A percentile compares a stretch with the other conserved stretches of the same genome.
Conservation (phyloP, 2,797 vertebrate genomes). For the Centropyge bicolor region DNA sequence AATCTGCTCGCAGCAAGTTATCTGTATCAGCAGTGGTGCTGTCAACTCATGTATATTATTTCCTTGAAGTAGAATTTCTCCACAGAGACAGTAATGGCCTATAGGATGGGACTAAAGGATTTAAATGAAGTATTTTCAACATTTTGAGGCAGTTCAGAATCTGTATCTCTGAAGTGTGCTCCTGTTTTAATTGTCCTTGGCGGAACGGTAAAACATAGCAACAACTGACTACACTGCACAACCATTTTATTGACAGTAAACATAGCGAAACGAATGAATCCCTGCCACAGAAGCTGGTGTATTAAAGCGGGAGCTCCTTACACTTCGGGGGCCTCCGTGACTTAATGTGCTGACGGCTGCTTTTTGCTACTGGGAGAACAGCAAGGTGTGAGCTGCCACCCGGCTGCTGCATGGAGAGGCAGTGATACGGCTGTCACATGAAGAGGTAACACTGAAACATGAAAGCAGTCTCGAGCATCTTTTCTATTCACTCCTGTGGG, state of each 20-base stretch:
- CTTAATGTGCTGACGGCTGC: constrained; percentile 60
- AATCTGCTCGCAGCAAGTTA: neutral
- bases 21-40: neutral
- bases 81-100: neutral
- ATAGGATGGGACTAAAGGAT: neutral
- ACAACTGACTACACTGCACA: neutral
- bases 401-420: neutral
- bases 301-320: constrained; percentile 30
- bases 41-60: neutral
- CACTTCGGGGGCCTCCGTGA: constrained; percentile 27
- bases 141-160: neutral
- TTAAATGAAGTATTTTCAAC: constrained; percentile 1
- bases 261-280: constrained; percentile 35
- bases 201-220: constrained; percentile 6
- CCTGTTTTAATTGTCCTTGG: constrained; percentile 20
- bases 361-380: constrained; percentile 31
- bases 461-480: neutral
- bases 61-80: neutral
- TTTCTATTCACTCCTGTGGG: constrained; percentile 5
- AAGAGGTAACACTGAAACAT: constrained; percentile 22
- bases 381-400: constrained; percentile 14
- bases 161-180: neutral
- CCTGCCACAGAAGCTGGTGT: constrained; percentile 34
- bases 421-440: constrained; percentile 28
- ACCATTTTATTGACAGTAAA: constrained; percentile 42